Conservation (phyloP, 2,113 vertebrate genomes). For the Epinephelus fuscoguttatus region DNA sequence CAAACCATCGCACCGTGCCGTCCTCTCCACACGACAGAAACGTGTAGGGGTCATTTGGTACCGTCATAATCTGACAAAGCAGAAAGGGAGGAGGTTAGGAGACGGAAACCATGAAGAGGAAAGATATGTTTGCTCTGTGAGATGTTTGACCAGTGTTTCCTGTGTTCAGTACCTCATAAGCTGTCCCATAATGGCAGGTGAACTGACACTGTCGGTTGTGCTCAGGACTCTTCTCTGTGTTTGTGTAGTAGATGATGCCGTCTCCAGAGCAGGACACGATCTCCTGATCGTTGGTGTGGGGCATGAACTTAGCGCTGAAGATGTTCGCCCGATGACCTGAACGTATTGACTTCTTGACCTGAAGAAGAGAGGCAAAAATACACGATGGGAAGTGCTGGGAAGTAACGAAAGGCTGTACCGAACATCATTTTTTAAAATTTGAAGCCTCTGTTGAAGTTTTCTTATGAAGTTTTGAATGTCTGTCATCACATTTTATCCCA, state of each 20-base stretch:
- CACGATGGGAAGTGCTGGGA: not conserved
- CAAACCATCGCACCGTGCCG: conserved; percentile 98
- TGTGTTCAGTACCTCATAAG: conserved; percentile 90
- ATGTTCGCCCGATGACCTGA: conserved; percentile 98
- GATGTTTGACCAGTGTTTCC: not conserved
- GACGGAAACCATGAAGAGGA: not conserved
- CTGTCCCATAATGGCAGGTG: conserved; percentile 98
- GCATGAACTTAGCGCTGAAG: conserved; percentile 99
- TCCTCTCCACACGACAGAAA: conserved; percentile 99
- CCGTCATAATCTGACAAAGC: conserved; percentile 93
- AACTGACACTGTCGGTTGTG: conserved; percentile 97
- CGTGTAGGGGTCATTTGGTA: conserved; percentile 98
- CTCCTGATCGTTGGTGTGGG: conserved; percentile 95
- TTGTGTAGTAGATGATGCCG: conserved; percentile 97
- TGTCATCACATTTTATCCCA: too few relatives aligned
- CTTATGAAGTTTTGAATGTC: too few relatives aligned
- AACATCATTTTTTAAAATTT: too few relatives aligned
- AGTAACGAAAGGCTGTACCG: not conserved
- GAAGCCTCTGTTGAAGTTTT: too few relatives aligned
- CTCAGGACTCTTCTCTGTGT: conserved; percentile 94
- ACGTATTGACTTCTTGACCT: conserved; percentile 97
- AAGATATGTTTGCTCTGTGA: not conserved
- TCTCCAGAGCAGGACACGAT: conserved; percentile 98
- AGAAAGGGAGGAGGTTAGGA: conserved; percentile 18
- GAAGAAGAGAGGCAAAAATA: not conserved